phyloP scores from a whole-genome alignment of 2,797 vertebrate genomes.

The Chelmon rostratus region DNA sequence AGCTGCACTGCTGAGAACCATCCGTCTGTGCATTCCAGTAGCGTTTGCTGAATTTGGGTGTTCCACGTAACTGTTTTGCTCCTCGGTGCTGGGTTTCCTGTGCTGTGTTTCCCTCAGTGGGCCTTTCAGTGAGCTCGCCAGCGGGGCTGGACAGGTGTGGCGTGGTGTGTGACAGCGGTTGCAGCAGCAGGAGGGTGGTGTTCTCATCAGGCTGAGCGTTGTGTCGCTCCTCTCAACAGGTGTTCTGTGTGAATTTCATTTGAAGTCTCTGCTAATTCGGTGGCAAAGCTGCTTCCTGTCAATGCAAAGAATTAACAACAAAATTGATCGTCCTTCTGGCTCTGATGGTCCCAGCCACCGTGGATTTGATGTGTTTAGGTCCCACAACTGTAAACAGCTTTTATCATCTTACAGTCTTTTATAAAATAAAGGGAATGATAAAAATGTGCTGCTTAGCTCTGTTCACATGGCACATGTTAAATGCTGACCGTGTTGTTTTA shows the following conservation, averaged over 20 bases:
- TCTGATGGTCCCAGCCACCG: no score
- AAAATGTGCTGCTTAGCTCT: not conserved
- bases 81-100: not conserved
- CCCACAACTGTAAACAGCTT: no score
- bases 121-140: not conserved
- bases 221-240: not conserved
- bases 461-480: not conserved
- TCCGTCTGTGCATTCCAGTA: not conserved
- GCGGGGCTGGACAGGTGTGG: not conserved
- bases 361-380: not conserved
- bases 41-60: not conserved
- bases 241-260: not conserved
- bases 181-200: not conserved
- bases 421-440: not conserved
- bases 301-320: not conserved
- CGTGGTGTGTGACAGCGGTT: not conserved
- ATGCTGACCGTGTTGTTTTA: not conserved
- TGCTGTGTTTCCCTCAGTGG: not conserved
- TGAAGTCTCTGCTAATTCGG: not conserved
- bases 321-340: no score
- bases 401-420: not conserved
- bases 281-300: not conserved
- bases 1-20: not conserved
- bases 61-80: not conserved
- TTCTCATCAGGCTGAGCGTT: not conserved